Percentiles rank a stretch among this genome's conserved stretches.
Conservation (phyloP, 2,113 vertebrate genomes). For the Triplophysa dalaica region DNA sequence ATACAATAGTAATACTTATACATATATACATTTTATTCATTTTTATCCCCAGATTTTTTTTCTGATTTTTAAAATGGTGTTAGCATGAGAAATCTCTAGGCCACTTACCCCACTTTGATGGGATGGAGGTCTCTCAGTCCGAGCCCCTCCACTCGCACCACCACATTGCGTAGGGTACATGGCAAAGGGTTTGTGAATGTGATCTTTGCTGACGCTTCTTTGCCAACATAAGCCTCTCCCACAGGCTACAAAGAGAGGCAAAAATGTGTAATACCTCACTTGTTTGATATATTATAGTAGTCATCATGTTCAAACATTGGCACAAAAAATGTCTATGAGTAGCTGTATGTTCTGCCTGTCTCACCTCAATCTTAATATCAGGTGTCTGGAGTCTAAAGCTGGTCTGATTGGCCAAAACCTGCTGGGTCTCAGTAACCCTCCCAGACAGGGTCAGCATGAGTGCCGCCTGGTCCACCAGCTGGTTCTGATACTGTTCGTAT, state of each 20-base stretch:
- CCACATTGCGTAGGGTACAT: slow-evolving; percentile 70
- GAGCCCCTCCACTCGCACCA: slow-evolving; percentile 85
- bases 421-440: slow-evolving; percentile 78
- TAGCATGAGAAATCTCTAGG: not conserved
- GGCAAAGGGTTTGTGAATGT: slow-evolving; percentile 86
- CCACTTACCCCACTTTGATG: slow-evolving; percentile 81
- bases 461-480: slow-evolving; percentile 83
- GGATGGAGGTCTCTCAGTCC: slow-evolving; percentile 83
- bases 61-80: no score
- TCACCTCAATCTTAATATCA: slow-evolving; percentile 74
- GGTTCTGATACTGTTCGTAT: slow-evolving; percentile 78
- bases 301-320: not conserved
- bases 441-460: slow-evolving; percentile 83
- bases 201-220: slow-evolving; percentile 82
- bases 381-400: slow-evolving; percentile 83
- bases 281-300: no score
- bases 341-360: not conserved
- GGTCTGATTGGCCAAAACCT: slow-evolving; percentile 85
- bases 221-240: slow-evolving; percentile 81
- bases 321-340: not conserved
- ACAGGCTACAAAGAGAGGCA: slow-evolving; percentile 68
- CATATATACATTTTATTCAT: no score
- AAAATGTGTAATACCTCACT: no score
- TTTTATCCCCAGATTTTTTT: no score
- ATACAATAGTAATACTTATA: no score